phyloP scores from a whole-genome alignment of 37 sponge, comb jelly and placozoan genomes.

The Halichondria panicea region DNA sequence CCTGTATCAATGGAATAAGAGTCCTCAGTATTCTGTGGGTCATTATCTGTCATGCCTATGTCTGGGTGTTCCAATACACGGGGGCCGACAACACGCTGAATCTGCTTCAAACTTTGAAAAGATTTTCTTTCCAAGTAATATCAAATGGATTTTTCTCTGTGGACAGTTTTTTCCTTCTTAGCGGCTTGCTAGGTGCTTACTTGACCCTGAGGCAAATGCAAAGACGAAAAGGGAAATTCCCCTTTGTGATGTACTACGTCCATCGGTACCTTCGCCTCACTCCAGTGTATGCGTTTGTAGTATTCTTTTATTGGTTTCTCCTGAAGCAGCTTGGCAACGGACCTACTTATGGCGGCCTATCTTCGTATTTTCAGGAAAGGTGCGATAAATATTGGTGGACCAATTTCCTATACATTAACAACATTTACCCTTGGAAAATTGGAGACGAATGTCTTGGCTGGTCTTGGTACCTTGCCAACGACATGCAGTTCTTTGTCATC shows the following conservation, averaged over 20 bases:
- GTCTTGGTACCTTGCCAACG: constrained; percentile 91
- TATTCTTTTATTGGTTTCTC: constrained; percentile 66
- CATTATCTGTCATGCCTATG: constrained; percentile 62
- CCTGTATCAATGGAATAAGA: constrained; percentile 77
- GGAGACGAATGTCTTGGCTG: constrained; percentile 71
- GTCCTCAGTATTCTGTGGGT: constrained; percentile 90
- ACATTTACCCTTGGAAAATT: constrained; percentile 72
- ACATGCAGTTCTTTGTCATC: constrained; percentile 89
- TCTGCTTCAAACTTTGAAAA: not conserved
- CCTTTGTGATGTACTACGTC: constrained; percentile 64
- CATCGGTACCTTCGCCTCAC: constrained; percentile 85
- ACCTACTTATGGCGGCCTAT: not conserved
- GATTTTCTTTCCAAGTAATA: constrained; percentile 56
- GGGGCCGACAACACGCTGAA: constrained; percentile 13
- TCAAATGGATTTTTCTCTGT: constrained; percentile 70
- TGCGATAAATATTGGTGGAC: constrained; percentile 84
- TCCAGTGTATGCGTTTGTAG: constrained; percentile 65
- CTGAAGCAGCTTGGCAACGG: constrained; percentile 22
- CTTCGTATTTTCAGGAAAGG: not conserved
- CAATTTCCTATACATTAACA: constrained; percentile 89
- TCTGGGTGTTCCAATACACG: not conserved
- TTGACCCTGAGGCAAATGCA: constrained; percentile 68
- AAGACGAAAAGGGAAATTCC: constrained; percentile 54
- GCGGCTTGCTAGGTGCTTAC: constrained; percentile 79
- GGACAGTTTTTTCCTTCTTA: constrained; percentile 81